Percentiles rank a stretch among this genome's conserved stretches.
phyloP scores from a whole-genome alignment of 2,113 vertebrate genomes.

The Syngnathus typhle region DNA sequence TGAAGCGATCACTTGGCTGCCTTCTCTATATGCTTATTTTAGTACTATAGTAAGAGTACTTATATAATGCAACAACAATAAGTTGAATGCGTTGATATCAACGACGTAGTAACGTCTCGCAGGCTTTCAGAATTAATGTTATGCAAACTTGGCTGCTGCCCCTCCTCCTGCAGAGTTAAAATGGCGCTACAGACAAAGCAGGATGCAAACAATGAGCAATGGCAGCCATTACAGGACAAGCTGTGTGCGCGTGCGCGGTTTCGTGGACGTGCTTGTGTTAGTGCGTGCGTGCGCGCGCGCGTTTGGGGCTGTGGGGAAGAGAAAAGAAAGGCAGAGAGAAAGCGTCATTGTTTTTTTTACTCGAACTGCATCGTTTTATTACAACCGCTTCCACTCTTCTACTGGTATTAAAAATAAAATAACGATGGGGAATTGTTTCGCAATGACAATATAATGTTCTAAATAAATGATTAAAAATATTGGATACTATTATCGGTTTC shows the following conservation, averaged over 20 bases:
- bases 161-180: conserved; percentile 62
- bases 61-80: background rate
- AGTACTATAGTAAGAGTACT: background rate
- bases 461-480: too few species aligned
- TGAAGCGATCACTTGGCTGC: background rate
- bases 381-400: background rate
- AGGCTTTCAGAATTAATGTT: conserved; percentile 1
- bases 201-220: conserved; percentile 76
- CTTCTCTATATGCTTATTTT: background rate
- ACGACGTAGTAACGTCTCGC: background rate
- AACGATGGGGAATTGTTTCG: background rate
- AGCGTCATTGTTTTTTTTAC: background rate
- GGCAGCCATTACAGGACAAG: conserved; percentile 74
- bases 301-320: background rate
- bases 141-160: background rate
- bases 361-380: background rate
- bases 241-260: conserved; percentile 15
- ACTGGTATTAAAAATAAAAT: background rate
- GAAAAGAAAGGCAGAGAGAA: background rate
- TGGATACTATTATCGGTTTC: background rate
- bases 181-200: conserved; percentile 80
- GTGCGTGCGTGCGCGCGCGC: background rate
- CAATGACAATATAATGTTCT: too few species aligned
- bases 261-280: conserved; percentile 18
- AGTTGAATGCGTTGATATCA: background rate